These are phyloP conservation scores for Crax fasciolata DNA, from an alignment of 2,797 vertebrate species.

Conservation along the genomic window DNA sequence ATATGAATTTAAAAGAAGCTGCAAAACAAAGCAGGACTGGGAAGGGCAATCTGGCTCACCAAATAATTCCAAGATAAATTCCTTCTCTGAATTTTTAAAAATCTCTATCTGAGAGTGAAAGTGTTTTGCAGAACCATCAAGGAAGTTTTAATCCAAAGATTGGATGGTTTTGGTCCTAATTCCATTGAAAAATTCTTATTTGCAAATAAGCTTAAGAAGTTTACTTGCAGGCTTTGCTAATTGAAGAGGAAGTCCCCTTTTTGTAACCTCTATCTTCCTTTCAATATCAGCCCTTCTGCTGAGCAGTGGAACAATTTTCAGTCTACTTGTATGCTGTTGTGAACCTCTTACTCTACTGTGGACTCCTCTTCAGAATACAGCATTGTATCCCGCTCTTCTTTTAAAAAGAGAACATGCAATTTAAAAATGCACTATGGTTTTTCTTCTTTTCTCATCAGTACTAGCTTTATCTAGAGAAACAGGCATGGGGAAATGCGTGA, in stretches of 20 bases:
- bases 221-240: not conserved
- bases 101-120: not conserved
- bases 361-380: not conserved
- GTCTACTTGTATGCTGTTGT: not conserved
- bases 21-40: not conserved
- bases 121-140: not conserved
- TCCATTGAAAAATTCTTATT: not conserved
- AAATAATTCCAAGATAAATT: not conserved
- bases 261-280: not conserved
- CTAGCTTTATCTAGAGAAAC: not conserved
- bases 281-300: not conserved
- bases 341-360: not conserved
- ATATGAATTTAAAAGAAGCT: not conserved
- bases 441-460: not conserved
- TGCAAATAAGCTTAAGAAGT: not conserved
- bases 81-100: not conserved
- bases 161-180: not conserved
- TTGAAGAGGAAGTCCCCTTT: not conserved
- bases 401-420: not conserved
- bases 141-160: fast-evolving
- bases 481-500: not conserved
- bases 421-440: not conserved
- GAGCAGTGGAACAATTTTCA: not conserved
- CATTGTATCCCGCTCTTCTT: not conserved
- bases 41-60: not conserved